Conservation (phyloP, 2,797 vertebrate species). For the Varecia variegata region DNA sequence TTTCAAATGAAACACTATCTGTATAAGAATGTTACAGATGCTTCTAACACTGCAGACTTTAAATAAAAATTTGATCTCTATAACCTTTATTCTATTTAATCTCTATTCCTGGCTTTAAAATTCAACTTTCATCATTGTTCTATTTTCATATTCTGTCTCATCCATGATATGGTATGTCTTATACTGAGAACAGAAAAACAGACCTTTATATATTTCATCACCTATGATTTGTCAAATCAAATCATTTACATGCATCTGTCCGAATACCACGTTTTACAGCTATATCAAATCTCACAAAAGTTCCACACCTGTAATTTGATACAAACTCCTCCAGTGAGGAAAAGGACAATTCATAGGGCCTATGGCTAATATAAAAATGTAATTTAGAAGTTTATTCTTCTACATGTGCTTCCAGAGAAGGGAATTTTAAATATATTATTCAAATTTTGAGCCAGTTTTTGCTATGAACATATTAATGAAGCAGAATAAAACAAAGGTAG, state of each 20-base stretch:
- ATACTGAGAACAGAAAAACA: background rate
- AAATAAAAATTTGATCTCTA: background rate
- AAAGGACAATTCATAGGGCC: background rate
- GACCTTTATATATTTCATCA: background rate
- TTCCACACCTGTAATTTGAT: background rate
- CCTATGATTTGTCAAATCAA: background rate
- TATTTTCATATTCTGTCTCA: background rate
- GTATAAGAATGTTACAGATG: background rate
- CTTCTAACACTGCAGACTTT: background rate
- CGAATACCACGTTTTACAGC: background rate
- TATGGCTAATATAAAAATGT: slow-evolving; percentile 9
- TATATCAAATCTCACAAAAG: background rate
- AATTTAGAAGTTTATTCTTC: background rate
- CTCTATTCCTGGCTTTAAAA: slow-evolving; percentile 14
- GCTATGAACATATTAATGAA: slow-evolving; percentile 48
- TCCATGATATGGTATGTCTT: background rate
- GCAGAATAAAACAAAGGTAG: slow-evolving; percentile 36
- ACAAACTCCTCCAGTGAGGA: background rate
- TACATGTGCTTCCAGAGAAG: background rate
- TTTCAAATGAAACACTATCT: slow-evolving; percentile 16
- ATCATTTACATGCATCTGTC: background rate
- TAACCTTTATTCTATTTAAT: background rate
- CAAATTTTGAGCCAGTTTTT: slow-evolving; percentile 31
- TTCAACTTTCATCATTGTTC: slow-evolving; percentile 1
- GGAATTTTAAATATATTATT: slow-evolving; percentile 30